Evolutionary conservation across 2,888 invertebrate species (phyloP).

Genomic region (Caenorhabditis doughertyi): DNA sequence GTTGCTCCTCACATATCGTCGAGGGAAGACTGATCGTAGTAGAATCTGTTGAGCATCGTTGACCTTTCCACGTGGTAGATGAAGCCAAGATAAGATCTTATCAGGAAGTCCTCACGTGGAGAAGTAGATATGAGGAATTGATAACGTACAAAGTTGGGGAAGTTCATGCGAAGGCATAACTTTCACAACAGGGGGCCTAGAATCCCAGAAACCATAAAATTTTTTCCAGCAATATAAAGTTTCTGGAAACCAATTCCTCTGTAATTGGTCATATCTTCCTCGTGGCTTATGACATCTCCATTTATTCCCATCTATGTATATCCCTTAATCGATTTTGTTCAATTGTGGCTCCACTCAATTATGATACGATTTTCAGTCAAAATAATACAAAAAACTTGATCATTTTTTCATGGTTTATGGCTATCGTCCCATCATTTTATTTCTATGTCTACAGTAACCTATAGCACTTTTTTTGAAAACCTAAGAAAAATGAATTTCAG

Average conservation of each 20-base stretch:
- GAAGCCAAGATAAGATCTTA: too few relatives aligned
- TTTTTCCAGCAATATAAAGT: conserved; percentile 47
- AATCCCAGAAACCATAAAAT: too few relatives aligned
- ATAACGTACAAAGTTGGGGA: too few relatives aligned
- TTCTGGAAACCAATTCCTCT: conserved; percentile 25
- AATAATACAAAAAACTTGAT: conserved; percentile 11
- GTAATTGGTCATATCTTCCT: conserved; percentile 55
- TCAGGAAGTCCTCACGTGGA: too few relatives aligned
- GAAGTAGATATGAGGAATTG: too few relatives aligned
- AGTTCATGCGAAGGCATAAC: too few relatives aligned
- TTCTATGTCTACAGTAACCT: conserved; percentile 57
- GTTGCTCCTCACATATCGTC: too few relatives aligned
- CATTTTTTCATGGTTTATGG: conserved; percentile 42
- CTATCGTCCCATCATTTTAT: conserved; percentile 63
- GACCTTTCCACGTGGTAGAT: too few relatives aligned
- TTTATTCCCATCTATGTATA: conserved; percentile 63
- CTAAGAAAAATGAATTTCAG: conserved; percentile 33
- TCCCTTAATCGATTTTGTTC: conserved; percentile 65
- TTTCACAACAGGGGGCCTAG: too few relatives aligned
- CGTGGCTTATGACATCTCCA: conserved; percentile 64
- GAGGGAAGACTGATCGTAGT: too few relatives aligned
- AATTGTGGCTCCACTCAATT: conserved; percentile 50
- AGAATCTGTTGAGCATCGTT: too few relatives aligned
- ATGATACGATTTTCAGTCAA: conserved; percentile 21
- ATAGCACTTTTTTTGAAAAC: background rate